Base-by-base conservation (phyloP, 2,888 invertebrate species). In the Chrysotoxum bicinctum region DNA sequence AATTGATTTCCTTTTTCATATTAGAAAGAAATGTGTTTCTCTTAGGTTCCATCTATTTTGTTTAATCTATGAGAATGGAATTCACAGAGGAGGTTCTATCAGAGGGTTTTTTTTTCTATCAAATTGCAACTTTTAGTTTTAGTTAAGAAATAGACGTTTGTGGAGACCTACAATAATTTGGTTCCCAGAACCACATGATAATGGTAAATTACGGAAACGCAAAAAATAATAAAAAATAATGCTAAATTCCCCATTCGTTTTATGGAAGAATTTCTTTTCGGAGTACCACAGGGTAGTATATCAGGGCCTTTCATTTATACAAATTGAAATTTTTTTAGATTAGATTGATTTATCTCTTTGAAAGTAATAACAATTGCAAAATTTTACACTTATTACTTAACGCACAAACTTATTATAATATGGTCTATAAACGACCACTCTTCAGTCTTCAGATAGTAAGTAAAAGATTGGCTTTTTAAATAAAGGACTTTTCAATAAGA, bases 1-100 rank as follows among this genome's bases (percentile, higher is more conserved):
- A 4, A 66, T 54, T 50, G 62, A 83, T 74, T 83, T 74, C 56
- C 62, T 37, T 58, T 58, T 40, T 30, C 12, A n/a, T 54, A 43
- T 43, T 32, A 30, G 64, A 37, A 54, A 2, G 30, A 58, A 35
- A 14, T 37, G 8, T 4, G 1, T 21, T 37, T 14, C 21, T n/a
- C 37, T 14, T 5, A 37, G 5, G 14, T 21, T 35, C 1, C 6
- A 32, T 32, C 19, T 32, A 32, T 32, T 62, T 73, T 52, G 12
- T 40, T 40, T 19, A 32, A n/a, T 32, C 21, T 23, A n/a, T 30
- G 66, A 21, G 35, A 56, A 21, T 19, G 21, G 35, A 56, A 56
- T 56, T 56, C 14, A 21, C 21, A 9, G 5, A 58, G 58, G 19
- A 14, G 0, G 7, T 37, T 21, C 0, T 35, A 5, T 10, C 1